These are phyloP conservation scores for Porites divaricata DNA, from an alignment of 92 coral and sea anemone species.

Conservation along the genomic window DNA sequence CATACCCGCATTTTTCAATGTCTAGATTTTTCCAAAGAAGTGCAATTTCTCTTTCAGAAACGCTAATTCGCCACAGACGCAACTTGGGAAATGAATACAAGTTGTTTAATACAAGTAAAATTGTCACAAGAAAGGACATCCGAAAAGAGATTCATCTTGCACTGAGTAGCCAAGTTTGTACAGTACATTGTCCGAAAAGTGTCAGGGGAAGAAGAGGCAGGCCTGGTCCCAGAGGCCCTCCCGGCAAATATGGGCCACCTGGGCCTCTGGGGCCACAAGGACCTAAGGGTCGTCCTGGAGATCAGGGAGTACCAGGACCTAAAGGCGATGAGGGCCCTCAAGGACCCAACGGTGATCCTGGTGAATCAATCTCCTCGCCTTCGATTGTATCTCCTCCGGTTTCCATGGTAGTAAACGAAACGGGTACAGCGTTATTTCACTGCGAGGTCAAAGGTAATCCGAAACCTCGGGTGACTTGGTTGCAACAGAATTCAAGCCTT, in stretches of 20 bases:
- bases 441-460: conserved; percentile 71
- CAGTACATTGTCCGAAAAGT: neutral
- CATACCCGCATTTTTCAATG: too few relatives aligned
- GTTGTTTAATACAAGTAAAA: neutral
- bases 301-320: conserved; percentile 60
- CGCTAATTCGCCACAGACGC: conserved; percentile 64
- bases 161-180: neutral
- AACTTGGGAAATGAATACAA: conserved; percentile 9
- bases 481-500: conserved; percentile 20
- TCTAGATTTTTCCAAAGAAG: too few relatives aligned
- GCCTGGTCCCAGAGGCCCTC: conserved; percentile 36
- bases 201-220: conserved; percentile 39
- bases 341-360: conserved; percentile 77
- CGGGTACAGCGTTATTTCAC: conserved; percentile 44
- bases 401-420: conserved; percentile 45
- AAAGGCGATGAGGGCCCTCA: conserved; percentile 63
- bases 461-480: conserved; percentile 67
- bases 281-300: conserved; percentile 55
- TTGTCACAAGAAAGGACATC: neutral
- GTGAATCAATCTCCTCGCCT: conserved; percentile 64
- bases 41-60: conserved; percentile 26
- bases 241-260: neutral
- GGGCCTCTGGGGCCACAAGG: conserved; percentile 60
- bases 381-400: conserved; percentile 45
- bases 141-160: conserved; percentile 6